Evolutionary conservation across 2,113 vertebrate species (phyloP), one percentile per base, ranked within the genome.

Genomic region (Mastomys coucha): DNA sequence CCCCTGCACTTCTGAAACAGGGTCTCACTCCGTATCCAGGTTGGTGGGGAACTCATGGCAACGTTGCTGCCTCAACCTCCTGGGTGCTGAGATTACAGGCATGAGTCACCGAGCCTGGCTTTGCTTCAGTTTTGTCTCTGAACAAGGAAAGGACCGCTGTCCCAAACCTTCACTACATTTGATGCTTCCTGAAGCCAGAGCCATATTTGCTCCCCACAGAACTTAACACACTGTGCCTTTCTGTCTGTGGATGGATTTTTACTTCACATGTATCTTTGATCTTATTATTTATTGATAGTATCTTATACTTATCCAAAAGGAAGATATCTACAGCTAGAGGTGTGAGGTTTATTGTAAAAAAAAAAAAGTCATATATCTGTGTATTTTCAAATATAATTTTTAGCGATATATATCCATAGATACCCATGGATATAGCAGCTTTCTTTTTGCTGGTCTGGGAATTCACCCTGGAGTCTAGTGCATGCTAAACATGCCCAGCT

Each of bases 361-460:
- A 65, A 16, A 53, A 93, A 93, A 51, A n/a, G 91, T 88, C 7
- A 4, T 63, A 58, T 91, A 39, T 90, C 85, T 86, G 0, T 86
- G 0, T 89, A 80, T 96, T 88, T 95, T 82, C 67, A 78, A 69
- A 65, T 67, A 36, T 58, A n/a, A 94, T 90, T 98, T 19, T 97
- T 90, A 88, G 42, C 78, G 88, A 81, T 45, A 75, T 5, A 19
- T 33, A 60, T 70, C 33, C 20, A 36, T 56, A 82, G 88, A 67
- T 69, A 80, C 14, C 80, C 77, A 51, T 91, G 36, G 39, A 36
- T 86, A 11, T 72, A 77, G 42, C 81, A 73, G 76, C 67, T 89
- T 76, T 72, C 33, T 88, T 67, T 51, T 69, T 88, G 56, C 65
- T 60, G 31, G 31, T 53, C 31, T 60, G 65, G 76, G 19, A 69